Evolutionary conservation across 2,113 vertebrate genomes (phyloP), one percentile per base, ranked within the genome.

Genomic region (Aviceda subcristata): DNA sequence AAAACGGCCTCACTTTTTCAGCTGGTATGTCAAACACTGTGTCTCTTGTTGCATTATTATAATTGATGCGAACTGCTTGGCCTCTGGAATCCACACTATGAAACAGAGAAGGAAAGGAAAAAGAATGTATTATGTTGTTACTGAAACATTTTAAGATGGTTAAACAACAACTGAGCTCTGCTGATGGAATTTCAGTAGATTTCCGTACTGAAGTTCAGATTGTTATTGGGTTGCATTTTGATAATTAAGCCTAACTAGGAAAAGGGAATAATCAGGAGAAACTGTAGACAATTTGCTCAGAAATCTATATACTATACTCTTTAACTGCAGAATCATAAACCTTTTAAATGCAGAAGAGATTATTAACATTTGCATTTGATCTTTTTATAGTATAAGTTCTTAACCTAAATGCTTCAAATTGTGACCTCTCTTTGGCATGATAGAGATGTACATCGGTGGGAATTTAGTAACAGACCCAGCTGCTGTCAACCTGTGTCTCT

Each of bases 1-100:
- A 99, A 97, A 99, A 99, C 0, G 98, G 98, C 94, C 99, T 99
- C 18, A 99, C 99, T 95, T 98, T 98, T 66, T 99, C 98, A 36
- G 98, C 41, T 18, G 99, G 98, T 16, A 99, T 69, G 95, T 99
- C 99, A 95, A 99, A 98, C 89, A 99, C 97, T 0, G 99, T 98
- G 74, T 99, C 99, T 97, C 99, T 98, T 30, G 99, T 99, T 90
- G 99, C 99, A 36, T 99, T 99, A 94, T 99, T 99, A 81, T 97
- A 99, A 97, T 99, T 99, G 92, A 99, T 99, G 74, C 98, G 98
- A 76, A 89, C 69, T 23, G 99, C 97, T 55, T 97, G 97, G 7
- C 98, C 99, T 57, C 98, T 98, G 3, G 95, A 79, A 69, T 99
- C 98, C 21, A 98, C 56, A 6, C 99, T 99, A 92, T 60, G 41